Evolutionary conservation across 2,797 vertebrate genomes (phyloP).

Genomic region (Lepidocolaptes lacrymiger): DNA sequence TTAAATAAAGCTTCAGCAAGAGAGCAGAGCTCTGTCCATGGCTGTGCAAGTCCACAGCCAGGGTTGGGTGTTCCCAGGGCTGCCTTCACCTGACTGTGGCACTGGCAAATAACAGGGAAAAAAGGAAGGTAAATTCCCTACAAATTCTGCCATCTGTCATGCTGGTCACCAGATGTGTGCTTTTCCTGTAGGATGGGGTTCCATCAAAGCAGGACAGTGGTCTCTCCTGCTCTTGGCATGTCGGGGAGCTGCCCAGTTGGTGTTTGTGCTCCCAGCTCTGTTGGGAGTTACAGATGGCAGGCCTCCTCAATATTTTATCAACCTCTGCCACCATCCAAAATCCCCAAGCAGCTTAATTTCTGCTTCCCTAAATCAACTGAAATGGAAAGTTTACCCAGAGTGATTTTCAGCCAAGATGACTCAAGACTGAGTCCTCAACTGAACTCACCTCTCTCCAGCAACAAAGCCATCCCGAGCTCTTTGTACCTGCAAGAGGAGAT

Average conservation of each 20-base stretch:
- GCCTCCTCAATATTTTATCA: slow-evolving; percentile 46
- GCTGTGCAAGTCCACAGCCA: accelerated
- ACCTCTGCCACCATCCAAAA: neutral
- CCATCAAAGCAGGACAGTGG: neutral
- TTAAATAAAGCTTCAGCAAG: neutral
- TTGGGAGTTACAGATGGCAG: neutral
- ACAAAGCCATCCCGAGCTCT: neutral
- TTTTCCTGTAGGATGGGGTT: neutral
- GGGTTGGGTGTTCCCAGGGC: neutral
- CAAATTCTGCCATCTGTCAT: neutral
- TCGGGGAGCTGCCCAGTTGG: neutral
- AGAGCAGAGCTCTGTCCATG: neutral
- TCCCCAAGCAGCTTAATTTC: slow-evolving; percentile 23
- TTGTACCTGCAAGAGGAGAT: neutral
- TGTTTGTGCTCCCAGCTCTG: neutral
- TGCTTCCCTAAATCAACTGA: neutral
- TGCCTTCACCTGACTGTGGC: neutral
- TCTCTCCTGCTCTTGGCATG: neutral
- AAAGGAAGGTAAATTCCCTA: neutral
- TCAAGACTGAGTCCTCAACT: slow-evolving; percentile 43
- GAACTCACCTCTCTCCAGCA: neutral
- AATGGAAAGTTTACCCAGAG: slow-evolving; percentile 38
- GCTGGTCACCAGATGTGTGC: neutral
- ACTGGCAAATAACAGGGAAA: neutral
- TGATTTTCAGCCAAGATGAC: slow-evolving; percentile 17